Evolutionary conservation across 2,888 invertebrate species (phyloP), one percentile per base, ranked within the genome.

Genomic region (Hirudinaria manillensis): DNA sequence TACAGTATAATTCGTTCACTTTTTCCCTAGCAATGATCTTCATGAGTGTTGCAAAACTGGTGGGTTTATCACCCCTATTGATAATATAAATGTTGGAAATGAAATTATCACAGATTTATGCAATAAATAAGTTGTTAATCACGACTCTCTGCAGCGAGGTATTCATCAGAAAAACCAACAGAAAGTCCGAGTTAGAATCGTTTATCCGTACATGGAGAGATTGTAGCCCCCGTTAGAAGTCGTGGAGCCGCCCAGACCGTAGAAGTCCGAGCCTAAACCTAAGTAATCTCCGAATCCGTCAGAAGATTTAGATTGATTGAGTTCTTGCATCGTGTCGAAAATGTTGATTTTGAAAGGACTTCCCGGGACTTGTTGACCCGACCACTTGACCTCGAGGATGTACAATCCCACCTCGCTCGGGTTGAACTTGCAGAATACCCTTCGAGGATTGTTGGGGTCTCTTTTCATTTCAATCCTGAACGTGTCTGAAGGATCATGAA

Each of bases 401-500:
- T 99, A 99, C 86, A 98, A 96, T 51, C 99, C 99, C 36, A 70
- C 71, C 29, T 70, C 51, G 3, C 36, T 45, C n/a, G 45, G 51
- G 38, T 70, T 68, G 36, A 93, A 97, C 88, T 94, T 94, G 89
- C 99, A 99, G 75, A 97, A 88, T 85, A 99, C 99, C 55, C 96
- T 95, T 80, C 99, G 89, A 86, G 99, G 98, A 84, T 96, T 95
- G 86, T 96, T 96, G 83, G 92, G 95, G 86, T 99, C 98, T 29
- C 98, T 88, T 85, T 97, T 96, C 98, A 99, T 99, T 86, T 99
- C 98, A 7, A 99, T 99, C 80, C 97, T 90, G 88, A 99, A 99
- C 24, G 98, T 99, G 78, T 97, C 89, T 89, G 81, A 45, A 45
- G 16, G 13, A 45, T 10, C 16, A 10, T 27, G 34, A 27, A 32